These are phyloP conservation scores for Thryonomys swinderianus DNA, from an alignment of 2,113 vertebrate genomes.

Conservation along the genomic window DNA sequence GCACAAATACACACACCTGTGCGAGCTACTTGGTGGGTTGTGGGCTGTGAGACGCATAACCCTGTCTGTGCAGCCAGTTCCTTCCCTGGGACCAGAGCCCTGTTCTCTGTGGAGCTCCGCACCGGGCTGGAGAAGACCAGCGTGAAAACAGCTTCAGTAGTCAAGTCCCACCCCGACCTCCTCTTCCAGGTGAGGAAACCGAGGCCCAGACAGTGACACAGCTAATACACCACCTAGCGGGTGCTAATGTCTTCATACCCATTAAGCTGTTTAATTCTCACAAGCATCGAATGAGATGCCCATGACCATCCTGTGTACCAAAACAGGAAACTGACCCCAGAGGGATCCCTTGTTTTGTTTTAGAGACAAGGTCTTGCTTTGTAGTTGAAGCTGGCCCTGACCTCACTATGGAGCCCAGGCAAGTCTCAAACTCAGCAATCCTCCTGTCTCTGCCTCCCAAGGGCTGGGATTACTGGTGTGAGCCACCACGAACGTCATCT, in stretches of 20 bases:
- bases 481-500: too few species aligned
- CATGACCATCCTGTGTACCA: not conserved
- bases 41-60: too few species aligned
- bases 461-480: too few species aligned
- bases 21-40: rapidly evolving
- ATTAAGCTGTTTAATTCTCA: not conserved
- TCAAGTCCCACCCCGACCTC: not conserved
- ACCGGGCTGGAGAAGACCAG: not conserved
- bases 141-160: not conserved
- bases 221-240: too few species aligned
- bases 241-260: rapidly evolving
- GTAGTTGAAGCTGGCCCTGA: too few species aligned
- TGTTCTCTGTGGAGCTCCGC: not conserved
- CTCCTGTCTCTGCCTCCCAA: too few species aligned
- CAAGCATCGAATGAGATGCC: rapidly evolving
- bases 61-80: not conserved
- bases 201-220: not conserved
- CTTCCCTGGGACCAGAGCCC: not conserved
- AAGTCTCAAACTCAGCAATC: too few species aligned
- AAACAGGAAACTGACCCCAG: not conserved
- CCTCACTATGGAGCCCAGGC: too few species aligned
- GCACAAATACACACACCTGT: not conserved
- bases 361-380: too few species aligned
- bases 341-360: rapidly evolving
- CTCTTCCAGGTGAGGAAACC: not conserved